Evolutionary conservation across 2,113 vertebrate genomes (phyloP).

Genomic region (Hydrochoerus hydrochaeris): DNA sequence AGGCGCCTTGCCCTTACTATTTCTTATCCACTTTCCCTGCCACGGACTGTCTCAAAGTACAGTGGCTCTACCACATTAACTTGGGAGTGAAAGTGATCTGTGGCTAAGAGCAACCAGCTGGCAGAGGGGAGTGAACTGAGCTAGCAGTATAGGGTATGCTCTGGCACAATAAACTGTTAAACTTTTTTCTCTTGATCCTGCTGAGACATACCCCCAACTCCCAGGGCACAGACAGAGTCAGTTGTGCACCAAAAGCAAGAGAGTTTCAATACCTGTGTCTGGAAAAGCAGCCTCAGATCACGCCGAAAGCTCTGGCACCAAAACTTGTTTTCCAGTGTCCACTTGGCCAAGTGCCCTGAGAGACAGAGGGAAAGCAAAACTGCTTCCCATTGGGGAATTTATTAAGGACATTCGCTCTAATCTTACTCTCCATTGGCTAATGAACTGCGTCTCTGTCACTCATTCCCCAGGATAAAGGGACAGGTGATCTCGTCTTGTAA

Average conservation of each 20-base stretch:
- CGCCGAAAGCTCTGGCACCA: slow-evolving; percentile 56
- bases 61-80: neutral
- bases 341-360: neutral
- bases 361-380: slow-evolving; percentile 51
- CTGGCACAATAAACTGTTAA: neutral
- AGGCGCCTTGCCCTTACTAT: neutral
- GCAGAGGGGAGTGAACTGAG: neutral
- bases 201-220: neutral
- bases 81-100: neutral
- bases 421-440: slow-evolving; percentile 67
- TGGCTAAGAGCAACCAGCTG: neutral
- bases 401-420: slow-evolving; percentile 16
- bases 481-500: slow-evolving; percentile 17
- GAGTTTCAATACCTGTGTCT: slow-evolving; percentile 65
- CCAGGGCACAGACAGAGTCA: neutral
- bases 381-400: slow-evolving; percentile 69
- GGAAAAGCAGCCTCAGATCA: neutral
- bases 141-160: neutral
- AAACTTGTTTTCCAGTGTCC: slow-evolving; percentile 64
- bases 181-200: neutral
- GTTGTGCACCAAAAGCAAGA: neutral
- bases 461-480: slow-evolving; percentile 45
- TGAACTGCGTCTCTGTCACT: neutral
- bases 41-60: neutral
- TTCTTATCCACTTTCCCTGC: neutral